Conservation (phyloP, 2,888 invertebrate species). For the Acleris cristana region DNA sequence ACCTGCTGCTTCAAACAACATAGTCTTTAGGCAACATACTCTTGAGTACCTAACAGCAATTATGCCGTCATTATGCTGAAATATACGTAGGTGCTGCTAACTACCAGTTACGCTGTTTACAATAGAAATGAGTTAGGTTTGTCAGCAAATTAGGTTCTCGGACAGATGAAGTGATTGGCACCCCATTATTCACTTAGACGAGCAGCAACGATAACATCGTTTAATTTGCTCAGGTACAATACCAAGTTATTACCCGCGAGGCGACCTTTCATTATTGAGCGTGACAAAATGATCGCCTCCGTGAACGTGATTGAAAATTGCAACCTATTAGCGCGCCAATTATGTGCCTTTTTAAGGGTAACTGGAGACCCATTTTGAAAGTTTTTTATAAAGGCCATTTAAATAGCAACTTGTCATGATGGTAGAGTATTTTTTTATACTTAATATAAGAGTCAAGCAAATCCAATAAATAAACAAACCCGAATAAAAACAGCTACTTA, state of each 20-base stretch:
- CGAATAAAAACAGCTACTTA: too few relatives aligned
- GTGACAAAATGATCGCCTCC: constrained; percentile 13
- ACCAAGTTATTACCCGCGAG: constrained; percentile 1
- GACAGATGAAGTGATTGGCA: background rate
- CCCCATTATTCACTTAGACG: background rate
- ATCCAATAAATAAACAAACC: too few relatives aligned
- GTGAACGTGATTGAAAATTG: constrained; percentile 15
- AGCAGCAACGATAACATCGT: constrained; percentile 2
- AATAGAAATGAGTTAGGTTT: too few relatives aligned
- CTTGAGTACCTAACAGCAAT: too few relatives aligned
- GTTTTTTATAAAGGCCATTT: background rate
- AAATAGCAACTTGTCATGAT: background rate
- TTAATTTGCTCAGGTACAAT: constrained; percentile 2
- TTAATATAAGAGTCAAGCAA: too few relatives aligned
- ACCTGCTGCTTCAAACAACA: too few relatives aligned
- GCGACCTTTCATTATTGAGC: constrained; percentile 16
- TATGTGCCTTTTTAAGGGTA: constrained; percentile 1
- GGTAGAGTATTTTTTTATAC: background rate
- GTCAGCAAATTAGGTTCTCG: too few relatives aligned
- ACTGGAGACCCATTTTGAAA: background rate
- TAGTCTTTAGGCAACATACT: too few relatives aligned
- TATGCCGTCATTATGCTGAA: too few relatives aligned
- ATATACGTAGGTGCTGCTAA: too few relatives aligned
- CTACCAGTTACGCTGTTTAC: too few relatives aligned
- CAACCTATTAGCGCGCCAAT: constrained; percentile 7